Base-by-base conservation (phyloP, 2,797 vertebrate genomes). In the Lepidocolaptes lacrymiger region DNA sequence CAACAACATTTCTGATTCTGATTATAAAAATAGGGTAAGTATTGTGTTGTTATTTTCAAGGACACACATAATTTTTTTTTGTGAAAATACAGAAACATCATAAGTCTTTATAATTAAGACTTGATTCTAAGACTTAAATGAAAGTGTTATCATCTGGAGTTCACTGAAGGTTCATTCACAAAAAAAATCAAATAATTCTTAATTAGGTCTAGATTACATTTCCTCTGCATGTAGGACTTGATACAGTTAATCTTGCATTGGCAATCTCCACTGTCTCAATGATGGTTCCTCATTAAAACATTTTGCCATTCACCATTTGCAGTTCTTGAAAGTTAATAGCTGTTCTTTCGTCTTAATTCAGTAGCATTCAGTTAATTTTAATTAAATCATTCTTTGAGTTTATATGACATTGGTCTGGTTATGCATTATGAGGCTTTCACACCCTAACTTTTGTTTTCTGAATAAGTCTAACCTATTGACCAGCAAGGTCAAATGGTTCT, bases 301-400 rank as follows among this genome's bases (percentile, higher is more conserved):
- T 76, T 77, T 83, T 75, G 30, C n/a, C 27, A 27, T 68, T 85
- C 63, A 34, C 58, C 49, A 61, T 84, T 91, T 92, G 54, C 78
- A 88, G 43, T 85, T 90, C 66, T 84, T 78, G 55, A 88, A 89
- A 83, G 63, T 32, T 28, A 80, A 85, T 83, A 59, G 46, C 54
- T 78, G 24, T 63, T 88, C 51, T 72, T 89, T 88, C 61, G 85
- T 80, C 54, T 89, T 80, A 89, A 93, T 87, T 95, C 61, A 85
- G 59, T 30, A 89, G 11, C 2, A 15, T 37, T 34, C 21, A 36
- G 32, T 43, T 51, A 88, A 85, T 93, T 92, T 88, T 88, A 93
- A 96, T 94, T 68, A 94, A 82, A 89, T 61, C 6, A 27, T 88
- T 75, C 30, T 83, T 59, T 63, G 69, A 85, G 68, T 80, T 93